Evolutionary conservation across 2,113 vertebrate species (phyloP).

Genomic region (Poeciliopsis turrubarensis): DNA sequence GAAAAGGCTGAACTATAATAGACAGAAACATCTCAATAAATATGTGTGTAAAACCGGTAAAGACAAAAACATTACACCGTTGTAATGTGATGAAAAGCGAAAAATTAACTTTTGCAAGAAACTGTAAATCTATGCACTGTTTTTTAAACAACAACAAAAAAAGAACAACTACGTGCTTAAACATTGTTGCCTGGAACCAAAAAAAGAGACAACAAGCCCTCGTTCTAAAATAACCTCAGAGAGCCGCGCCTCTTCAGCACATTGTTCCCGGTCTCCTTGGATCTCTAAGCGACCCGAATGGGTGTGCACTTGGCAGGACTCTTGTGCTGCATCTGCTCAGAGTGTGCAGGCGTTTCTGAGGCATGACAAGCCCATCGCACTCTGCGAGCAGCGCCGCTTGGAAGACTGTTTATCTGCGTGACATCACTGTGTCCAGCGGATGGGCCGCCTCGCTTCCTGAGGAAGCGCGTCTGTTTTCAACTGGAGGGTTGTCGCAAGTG

Average conservation of each 20-base stretch:
- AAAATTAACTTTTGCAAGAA: too few species aligned
- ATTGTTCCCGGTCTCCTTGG: conserved; percentile 66
- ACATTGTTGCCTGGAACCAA: conserved; percentile 38
- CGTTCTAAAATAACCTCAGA: conserved; percentile 67
- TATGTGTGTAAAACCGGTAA: too few species aligned
- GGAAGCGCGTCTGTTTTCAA: conserved; percentile 53
- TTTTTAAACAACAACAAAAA: too few species aligned
- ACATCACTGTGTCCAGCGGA: conserved; percentile 61
- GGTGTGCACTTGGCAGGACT: conserved; percentile 58
- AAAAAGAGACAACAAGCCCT: conserved; percentile 42
- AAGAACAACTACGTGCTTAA: conserved; percentile 40
- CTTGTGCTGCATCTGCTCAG: conserved; percentile 53
- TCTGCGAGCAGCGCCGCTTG: conserved; percentile 48
- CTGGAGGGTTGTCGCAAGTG: conserved; percentile 49
- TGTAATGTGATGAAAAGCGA: too few species aligned
- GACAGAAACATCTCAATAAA: too few species aligned
- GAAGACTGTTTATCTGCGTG: conserved; percentile 63
- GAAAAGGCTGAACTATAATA: too few species aligned
- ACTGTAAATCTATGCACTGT: too few species aligned
- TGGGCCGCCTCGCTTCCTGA: conserved; percentile 66
- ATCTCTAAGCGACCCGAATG: conserved; percentile 57
- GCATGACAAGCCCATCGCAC: conserved; percentile 56
- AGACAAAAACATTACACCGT: too few species aligned
- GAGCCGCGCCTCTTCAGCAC: conserved; percentile 62
- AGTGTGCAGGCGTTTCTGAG: conserved; percentile 49